A percentile compares a stretch with the other conserved stretches of the same genome.
Conservation (phyloP, 2,113 vertebrate genomes). For the Etheostoma cragini region DNA sequence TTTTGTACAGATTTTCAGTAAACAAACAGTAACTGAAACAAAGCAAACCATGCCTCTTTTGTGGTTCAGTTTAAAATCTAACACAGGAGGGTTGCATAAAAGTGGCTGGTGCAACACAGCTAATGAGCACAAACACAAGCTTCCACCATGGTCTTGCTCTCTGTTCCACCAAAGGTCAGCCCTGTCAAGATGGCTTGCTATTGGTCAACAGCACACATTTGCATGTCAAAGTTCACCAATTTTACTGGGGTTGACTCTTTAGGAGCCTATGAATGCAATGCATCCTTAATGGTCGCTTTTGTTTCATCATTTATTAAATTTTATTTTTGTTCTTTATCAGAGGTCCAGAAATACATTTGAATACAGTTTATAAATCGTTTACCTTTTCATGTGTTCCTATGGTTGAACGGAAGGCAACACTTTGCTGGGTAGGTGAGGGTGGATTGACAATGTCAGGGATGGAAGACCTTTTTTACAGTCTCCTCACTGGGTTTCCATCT, state of each 20-base stretch:
- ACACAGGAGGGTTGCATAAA: background rate
- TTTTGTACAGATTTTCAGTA: background rate
- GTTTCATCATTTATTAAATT: background rate
- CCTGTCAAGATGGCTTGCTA: background rate
- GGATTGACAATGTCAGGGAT: conserved; percentile 40
- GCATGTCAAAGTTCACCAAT: background rate
- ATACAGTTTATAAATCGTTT: background rate
- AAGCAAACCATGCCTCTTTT: background rate
- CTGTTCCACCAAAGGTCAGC: background rate
- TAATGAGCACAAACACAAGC: background rate
- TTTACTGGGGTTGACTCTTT: background rate
- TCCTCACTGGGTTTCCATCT: conserved; percentile 25
- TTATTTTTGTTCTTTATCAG: too few species aligned
- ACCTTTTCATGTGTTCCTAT: background rate
- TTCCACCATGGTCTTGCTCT: background rate
- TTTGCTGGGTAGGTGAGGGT: conserved; percentile 38
- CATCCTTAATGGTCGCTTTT: background rate
- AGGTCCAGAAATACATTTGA: background rate
- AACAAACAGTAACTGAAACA: background rate
- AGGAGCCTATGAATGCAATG: background rate
- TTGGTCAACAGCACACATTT: background rate
- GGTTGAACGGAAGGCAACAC: conserved; percentile 62
- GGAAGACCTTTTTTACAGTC: conserved; percentile 23
- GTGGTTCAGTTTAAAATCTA: background rate
- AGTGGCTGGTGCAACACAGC: background rate